These are phyloP conservation scores for Hippopotamus amphibius DNA, from an alignment of 2,113 vertebrate species.

Conservation along the genomic window DNA sequence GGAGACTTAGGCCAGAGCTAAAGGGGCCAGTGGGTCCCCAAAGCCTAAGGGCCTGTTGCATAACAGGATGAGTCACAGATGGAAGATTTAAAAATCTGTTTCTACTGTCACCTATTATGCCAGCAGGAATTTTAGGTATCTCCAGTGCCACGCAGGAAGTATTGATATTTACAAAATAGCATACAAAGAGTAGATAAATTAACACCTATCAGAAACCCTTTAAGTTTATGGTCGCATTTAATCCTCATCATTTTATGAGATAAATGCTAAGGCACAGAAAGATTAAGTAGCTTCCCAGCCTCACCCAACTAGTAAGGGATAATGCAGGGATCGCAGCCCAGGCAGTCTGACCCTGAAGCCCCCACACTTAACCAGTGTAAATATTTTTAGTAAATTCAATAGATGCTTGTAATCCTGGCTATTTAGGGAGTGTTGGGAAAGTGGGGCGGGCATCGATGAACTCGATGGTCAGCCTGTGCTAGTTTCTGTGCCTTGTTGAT, in stretches of 20 bases:
- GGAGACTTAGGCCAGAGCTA: conserved; percentile 2
- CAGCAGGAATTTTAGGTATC: neutral
- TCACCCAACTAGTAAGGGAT: neutral
- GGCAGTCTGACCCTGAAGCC: neutral
- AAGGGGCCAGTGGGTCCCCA: neutral
- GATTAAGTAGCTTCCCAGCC: neutral
- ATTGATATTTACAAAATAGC: neutral
- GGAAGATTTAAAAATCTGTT: neutral
- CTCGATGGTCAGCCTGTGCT: neutral
- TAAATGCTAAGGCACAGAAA: neutral
- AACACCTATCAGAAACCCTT: neutral
- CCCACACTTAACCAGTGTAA: neutral
- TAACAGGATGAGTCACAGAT: conserved; percentile 19
- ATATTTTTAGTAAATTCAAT: neutral
- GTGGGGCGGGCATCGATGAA: neutral
- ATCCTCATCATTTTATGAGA: neutral
- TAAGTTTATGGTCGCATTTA: neutral
- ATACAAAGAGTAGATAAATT: neutral
- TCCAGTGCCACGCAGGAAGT: neutral
- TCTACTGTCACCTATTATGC: neutral
- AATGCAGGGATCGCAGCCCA: neutral
- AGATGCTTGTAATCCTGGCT: neutral
- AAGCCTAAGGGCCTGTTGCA: neutral
- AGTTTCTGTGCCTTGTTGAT: neutral
- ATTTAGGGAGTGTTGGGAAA: neutral